Base-by-base conservation (phyloP, 2,888 invertebrate genomes). In the Parochlus steinenii region DNA sequence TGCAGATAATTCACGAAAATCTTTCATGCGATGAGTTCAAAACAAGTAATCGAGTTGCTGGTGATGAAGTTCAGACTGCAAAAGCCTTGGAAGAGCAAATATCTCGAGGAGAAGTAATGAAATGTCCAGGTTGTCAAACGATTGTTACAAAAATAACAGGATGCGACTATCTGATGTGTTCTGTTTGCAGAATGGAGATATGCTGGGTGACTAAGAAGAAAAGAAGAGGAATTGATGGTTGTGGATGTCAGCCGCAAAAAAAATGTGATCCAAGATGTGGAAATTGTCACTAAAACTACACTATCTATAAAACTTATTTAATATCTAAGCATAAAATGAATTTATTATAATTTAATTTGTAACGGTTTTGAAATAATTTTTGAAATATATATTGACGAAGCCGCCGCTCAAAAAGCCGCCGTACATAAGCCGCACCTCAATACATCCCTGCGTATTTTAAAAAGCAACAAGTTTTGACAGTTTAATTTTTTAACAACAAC, bases 171-270 rank as follows among this genome's bases (percentile, higher is more conserved):
- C 64, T 90, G 36, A 69, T 79, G 44, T 90, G 90, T 57, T 78
- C 82, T 2, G 83, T 87, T 62, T 90, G 90, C 59, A 83, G 85
- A 59, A 85, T 85, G 5, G 89, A 90, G 60, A 86, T 90, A 39
- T 90, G 90, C 55, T 90, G 90, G 90, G 83, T 86, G 33, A 90
- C 89, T 1, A 70, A 78, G 47, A 83, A 82, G 15, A 40, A 42
- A 18, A 33, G 47, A 11, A 46, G 46, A 45, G 47, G 47, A n/a
- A 42, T 44, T 10, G 43, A 31, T 16, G 46, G 45, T 6, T 44
- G 45, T 40, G 46, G 46, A n/a, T n/a, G n/a, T n/a, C n/a, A n/a
- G n/a, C n/a, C n/a, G n/a, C n/a, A n/a, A n/a, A n/a, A 40, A 22
- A 44, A 44, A 40, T 46, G 46, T 34, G 45, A 46, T 41, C 42